Conservation (phyloP, 53 echinoderm and acorn worm genomes). For the Patiria pectinifera region DNA sequence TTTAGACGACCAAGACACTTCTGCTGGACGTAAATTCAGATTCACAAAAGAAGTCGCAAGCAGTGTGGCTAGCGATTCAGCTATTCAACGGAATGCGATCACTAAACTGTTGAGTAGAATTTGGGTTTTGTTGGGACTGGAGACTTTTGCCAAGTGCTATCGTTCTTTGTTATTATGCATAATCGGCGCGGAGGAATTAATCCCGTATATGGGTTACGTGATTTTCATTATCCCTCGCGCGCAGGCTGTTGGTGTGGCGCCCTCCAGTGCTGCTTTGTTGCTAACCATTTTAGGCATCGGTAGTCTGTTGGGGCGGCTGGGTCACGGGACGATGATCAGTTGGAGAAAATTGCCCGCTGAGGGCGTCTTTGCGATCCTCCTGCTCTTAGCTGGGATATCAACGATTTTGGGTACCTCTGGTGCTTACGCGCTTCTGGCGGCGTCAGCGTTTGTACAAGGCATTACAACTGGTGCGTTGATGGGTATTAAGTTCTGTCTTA, state of each 20-base stretch:
- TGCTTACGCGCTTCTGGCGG: neutral
- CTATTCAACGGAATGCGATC: neutral
- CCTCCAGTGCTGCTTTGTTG: constrained; percentile 56
- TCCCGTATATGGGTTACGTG: neutral
- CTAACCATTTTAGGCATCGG: constrained; percentile 63
- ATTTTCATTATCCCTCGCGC: neutral
- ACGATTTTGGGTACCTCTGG: neutral
- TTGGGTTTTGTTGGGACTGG: neutral
- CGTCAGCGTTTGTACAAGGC: neutral
- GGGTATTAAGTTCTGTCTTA: neutral
- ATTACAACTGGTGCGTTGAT: neutral
- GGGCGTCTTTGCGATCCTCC: neutral
- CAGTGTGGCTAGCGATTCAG: neutral
- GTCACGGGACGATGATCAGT: constrained; percentile 38
- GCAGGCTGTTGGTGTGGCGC: neutral
- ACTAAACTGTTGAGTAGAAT: neutral
- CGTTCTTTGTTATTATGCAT: neutral
- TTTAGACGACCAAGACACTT: neutral
- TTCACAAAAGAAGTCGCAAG: neutral
- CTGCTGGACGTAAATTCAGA: neutral
- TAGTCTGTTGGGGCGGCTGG: constrained; percentile 50
- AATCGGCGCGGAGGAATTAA: neutral
- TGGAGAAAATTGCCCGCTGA: neutral
- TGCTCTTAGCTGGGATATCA: neutral
- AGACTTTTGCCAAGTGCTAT: neutral